Conservation (phyloP, 1,140 invertebrate species). For the Aphis gossypii region DNA sequence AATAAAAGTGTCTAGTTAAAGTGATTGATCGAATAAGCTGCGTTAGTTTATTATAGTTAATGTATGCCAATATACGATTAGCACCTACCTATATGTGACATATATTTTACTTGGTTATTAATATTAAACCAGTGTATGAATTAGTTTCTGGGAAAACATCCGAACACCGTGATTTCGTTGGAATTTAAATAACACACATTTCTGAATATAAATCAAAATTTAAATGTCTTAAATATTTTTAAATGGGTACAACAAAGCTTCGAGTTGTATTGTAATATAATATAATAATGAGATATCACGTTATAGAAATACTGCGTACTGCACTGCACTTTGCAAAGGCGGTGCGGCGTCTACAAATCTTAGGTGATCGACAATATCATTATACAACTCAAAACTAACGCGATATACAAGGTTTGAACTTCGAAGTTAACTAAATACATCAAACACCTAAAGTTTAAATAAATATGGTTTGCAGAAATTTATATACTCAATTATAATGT, state of each 20-base stretch:
- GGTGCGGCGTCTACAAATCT: not conserved
- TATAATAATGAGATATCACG: not conserved
- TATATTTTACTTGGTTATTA: not conserved
- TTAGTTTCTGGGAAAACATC: not conserved
- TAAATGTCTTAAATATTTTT: not conserved
- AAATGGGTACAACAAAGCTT: not conserved
- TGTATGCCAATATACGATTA: not conserved
- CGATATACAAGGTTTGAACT: not conserved
- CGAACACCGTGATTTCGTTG: not conserved
- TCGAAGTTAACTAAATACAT: not conserved
- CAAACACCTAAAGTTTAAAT: not conserved
- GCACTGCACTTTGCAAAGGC: no score
- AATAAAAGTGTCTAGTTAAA: not conserved
- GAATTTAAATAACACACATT: not conserved
- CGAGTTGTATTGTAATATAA: not conserved
- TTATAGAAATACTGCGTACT: not conserved
- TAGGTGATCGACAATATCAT: not conserved
- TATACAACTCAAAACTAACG: not conserved
- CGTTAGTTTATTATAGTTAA: not conserved
- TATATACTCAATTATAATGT: no score
- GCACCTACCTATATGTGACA: not conserved
- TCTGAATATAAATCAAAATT: not conserved
- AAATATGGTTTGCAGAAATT: not conserved
- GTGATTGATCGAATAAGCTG: not conserved
- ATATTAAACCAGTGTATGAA: not conserved